phyloP scores from a whole-genome alignment of 2,888 invertebrate genomes.

The Tuberolachnus salignus region DNA sequence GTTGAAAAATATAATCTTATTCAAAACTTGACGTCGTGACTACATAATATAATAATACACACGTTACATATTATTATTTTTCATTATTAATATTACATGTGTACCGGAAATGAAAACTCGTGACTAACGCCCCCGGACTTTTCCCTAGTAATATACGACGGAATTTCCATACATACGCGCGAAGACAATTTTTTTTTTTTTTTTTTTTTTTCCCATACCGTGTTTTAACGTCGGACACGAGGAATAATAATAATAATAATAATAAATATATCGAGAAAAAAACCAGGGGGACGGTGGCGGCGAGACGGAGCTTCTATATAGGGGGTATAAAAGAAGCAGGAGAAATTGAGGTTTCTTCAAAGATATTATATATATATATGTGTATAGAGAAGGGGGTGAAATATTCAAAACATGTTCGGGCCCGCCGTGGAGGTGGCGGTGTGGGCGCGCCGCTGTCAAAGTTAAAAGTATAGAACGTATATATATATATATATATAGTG shows the following conservation, averaged over 20 bases:
- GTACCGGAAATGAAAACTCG: slow-evolving; percentile 11
- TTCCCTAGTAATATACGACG: slow-evolving; percentile 5
- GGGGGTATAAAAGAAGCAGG: slow-evolving; percentile 4
- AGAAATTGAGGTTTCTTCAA: slow-evolving; percentile 54
- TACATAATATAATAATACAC: no score
- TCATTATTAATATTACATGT: slow-evolving; percentile 7
- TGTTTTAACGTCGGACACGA: slow-evolving; percentile 38
- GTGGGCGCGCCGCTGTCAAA: slow-evolving; percentile 44
- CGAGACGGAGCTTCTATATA: not conserved
- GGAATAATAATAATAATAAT: slow-evolving; percentile 31
- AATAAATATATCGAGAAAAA: no score
- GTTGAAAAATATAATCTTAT: not conserved
- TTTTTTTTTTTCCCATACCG: not conserved
- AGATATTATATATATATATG: slow-evolving; percentile 6
- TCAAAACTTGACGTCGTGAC: not conserved
- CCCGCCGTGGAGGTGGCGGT: not conserved
- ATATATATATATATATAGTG: no score
- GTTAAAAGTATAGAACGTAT: slow-evolving; percentile 49
- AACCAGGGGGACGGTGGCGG: no score
- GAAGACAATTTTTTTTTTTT: slow-evolving; percentile 35
- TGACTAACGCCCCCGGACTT: slow-evolving; percentile 11
- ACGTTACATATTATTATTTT: not conserved
- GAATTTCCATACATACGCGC: slow-evolving; percentile 14
- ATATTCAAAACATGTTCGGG: slow-evolving; percentile 54
- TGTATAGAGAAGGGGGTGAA: slow-evolving; percentile 28